Base-by-base conservation (phyloP, 2,888 invertebrate genomes). In the Lasius fuliginosus region DNA sequence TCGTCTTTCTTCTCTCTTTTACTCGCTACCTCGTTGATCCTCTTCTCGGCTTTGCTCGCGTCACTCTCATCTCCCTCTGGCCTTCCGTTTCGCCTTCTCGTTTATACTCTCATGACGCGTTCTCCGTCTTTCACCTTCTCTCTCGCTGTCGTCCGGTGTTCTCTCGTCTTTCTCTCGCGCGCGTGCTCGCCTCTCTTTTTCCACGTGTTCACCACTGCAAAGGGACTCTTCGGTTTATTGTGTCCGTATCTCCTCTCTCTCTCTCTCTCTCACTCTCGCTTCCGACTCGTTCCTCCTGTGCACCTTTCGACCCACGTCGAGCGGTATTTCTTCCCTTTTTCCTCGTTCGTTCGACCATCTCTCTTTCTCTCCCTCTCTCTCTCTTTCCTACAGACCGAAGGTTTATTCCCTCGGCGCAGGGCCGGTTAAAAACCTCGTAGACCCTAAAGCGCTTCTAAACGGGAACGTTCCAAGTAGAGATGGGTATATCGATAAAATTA, bases 1-100 rank as follows among this genome's bases (percentile, higher is more conserved):
- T 33, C 56, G 53, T 62, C 84, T 67, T 49, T 33, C 82, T 79
- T 62, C 84, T 67, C 56, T 33, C 82, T 79, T 77, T 76, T 83
- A 65, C 58, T 79, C 71, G 67, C 12, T 74, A 65, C 1, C 42
- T 83, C 67, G 46, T 62, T 77, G 69, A 23, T 79, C 12, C 36
- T 75, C 49, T 82, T 49, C 60, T 77, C 49, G 33, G 53, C 6
- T 64, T 18, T 58, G 15, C 49, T 76, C 60, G 60, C 58, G 33
- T 23, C 27, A 23, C 30, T 60, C 60, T 67, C 68, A 49, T 79
- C 79, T 53, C 33, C 42, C 65, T 18, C 36, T 36, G 33, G 5
- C 42, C 53, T 65, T 62, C 12, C 49, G 60, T 75, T 68, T 73
- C 56, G 23, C 60, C 53, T 60, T 79, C 79, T 79, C 68, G 58